These are phyloP conservation scores for Lamellibrachia luymesi DNA, from an alignment of 1,140 invertebrate genomes.

Conservation along the genomic window DNA sequence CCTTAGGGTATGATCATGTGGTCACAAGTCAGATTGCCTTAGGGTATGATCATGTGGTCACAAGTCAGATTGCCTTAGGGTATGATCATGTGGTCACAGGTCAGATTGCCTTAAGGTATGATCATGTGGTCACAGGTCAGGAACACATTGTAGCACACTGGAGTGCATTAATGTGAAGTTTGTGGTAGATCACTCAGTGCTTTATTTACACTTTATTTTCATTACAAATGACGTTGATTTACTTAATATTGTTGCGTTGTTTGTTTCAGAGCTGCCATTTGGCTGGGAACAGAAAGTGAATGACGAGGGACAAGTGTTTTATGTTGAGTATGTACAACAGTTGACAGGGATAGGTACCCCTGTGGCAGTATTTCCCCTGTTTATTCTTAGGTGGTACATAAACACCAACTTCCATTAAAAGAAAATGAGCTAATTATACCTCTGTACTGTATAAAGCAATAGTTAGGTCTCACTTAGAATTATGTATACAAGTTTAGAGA, in stretches of 20 bases:
- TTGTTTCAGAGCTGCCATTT: constrained; percentile 70
- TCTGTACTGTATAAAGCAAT: no score
- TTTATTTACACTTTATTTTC: background rate
- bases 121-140: background rate
- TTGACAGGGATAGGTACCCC: background rate
- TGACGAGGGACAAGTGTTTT: constrained; percentile 70
- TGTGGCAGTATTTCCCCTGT: no score
- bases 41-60: background rate
- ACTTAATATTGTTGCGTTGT: constrained; percentile 11
- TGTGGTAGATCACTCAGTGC: background rate
- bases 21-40: background rate
- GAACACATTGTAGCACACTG: background rate
- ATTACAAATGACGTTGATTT: background rate
- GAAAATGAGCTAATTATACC: no score
- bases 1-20: background rate
- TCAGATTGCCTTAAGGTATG: background rate
- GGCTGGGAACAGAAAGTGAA: constrained; percentile 82
- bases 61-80: background rate
- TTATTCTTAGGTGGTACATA: no score
- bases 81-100: background rate
- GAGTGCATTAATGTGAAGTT: background rate
- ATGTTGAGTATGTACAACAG: constrained; percentile 62
- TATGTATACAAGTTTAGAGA: no score
- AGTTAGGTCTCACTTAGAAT: no score
- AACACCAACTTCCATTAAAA: no score